Conservation (phyloP, 2,888 invertebrate species). For the Nephrotoma flavescens region DNA sequence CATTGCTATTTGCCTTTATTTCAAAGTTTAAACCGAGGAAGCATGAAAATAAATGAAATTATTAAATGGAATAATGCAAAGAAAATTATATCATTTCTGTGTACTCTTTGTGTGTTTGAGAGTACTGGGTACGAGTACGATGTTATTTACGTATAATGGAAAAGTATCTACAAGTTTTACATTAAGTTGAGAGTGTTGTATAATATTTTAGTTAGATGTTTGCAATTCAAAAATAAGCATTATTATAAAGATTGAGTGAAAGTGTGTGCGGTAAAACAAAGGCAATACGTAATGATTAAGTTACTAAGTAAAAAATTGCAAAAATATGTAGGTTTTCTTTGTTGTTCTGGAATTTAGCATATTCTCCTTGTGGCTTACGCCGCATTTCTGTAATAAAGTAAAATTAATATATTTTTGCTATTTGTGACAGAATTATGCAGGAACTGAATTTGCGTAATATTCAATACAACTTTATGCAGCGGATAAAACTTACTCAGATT, state of each 20-base stretch:
- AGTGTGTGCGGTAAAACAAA: too few species aligned
- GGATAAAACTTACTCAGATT: too few species aligned
- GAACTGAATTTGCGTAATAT: too few species aligned
- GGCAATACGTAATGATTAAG: too few species aligned
- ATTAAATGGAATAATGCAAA: neutral
- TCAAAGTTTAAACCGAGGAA: neutral
- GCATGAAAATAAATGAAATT: neutral
- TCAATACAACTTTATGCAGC: too few species aligned
- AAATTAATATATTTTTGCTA: too few species aligned
- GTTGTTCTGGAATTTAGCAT: too few species aligned
- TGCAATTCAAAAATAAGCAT: neutral
- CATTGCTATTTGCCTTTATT: neutral
- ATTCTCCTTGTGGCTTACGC: too few species aligned
- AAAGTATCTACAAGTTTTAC: neutral
- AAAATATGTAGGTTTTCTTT: too few species aligned
- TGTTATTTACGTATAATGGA: neutral
- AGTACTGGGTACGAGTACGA: neutral
- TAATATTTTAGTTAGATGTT: neutral
- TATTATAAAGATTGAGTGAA: neutral
- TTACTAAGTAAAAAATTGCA: too few species aligned
- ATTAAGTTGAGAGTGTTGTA: neutral
- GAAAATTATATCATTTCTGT: neutral
- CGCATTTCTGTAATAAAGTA: too few species aligned
- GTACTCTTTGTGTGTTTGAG: neutral
- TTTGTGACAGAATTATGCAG: too few species aligned